Evolutionary conservation across 23 tunicate species (phyloP), one percentile per base, ranked within the genome.

Genomic region (Styela clava): DNA sequence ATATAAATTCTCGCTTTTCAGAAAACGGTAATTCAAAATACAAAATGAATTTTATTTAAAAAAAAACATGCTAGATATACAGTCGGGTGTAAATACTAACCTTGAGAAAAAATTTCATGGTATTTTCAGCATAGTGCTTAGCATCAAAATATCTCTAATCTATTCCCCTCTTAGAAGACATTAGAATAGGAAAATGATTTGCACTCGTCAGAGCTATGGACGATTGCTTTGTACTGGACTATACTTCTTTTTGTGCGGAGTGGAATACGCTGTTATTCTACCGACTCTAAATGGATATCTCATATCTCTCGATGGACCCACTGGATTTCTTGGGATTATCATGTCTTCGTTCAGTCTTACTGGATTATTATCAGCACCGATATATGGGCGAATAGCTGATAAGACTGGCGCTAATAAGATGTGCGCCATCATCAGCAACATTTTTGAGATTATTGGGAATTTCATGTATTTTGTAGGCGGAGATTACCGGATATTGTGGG

Each of bases 391-490:
- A 52, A 35, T 91, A n/a, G 77, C 90, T 19, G 97, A 91, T 68
- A 64, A 61, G 33, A 83, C 87, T 1, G 81, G 72, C 7, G 82
- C 97, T 69, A 79, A 82, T 3, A 91, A 91, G 74, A 32, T 67
- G 9, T 51, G 85, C 7, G 79, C 86, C 1, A 23, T 78, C 5
- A 23, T 91, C 35, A 86, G 97, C 56, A 86, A 91, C 65, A 3
- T 91, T 18, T 91, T 91, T 73, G 97, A 91, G 78, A 91, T 91
- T 51, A 78, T 19, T 86, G 97, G 97, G 52, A 91, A 91, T 78
- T 68, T 86, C 3, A 63, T 91, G 90, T 91, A 91, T 35, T 83
- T 91, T 73, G 74, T 69, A 16, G 85, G 86, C 20, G 52, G 25
- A 21, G 61, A 33, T 52, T 82, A 77, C 5, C 69, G 51, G 24